Conservation (phyloP, 2,888 invertebrate genomes). For the Cyrtodaria siliqua region DNA sequence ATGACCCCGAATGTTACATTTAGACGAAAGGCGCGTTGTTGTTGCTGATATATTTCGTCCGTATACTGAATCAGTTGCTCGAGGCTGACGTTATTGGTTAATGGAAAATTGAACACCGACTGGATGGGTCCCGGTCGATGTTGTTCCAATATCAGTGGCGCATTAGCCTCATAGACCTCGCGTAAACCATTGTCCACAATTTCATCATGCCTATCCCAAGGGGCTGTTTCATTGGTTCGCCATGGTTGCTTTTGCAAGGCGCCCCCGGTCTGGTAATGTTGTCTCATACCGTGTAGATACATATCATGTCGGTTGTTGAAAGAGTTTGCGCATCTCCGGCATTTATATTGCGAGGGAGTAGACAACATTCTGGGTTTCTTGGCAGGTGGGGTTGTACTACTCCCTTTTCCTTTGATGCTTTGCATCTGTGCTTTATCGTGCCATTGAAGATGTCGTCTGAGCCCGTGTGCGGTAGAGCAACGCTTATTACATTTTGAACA, state of each 20-base stretch:
- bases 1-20: slow-evolving; percentile 24
- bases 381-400: too few relatives aligned
- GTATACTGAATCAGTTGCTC: slow-evolving; percentile 8
- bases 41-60: neutral
- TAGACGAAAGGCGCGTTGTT: slow-evolving; percentile 19
- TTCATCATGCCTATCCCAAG: slow-evolving; percentile 21
- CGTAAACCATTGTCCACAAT: neutral
- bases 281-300: slow-evolving; percentile 25
- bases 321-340: slow-evolving; percentile 21
- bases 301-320: slow-evolving; percentile 25
- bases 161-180: slow-evolving; percentile 6
- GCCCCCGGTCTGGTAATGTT: slow-evolving; percentile 16
- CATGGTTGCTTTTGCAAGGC: slow-evolving; percentile 29
- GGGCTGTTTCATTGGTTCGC: slow-evolving; percentile 7
- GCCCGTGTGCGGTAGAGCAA: slow-evolving; percentile 1
- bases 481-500: neutral
- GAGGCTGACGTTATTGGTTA: neutral
- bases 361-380: neutral
- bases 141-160: slow-evolving; percentile 6
- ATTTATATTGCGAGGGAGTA: neutral
- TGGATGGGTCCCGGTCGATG: slow-evolving; percentile 9
- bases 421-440: neutral
- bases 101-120: slow-evolving; percentile 2
- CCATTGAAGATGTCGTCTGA: slow-evolving; percentile 6
- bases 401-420: too few relatives aligned